Base-by-base conservation (phyloP, 1,140 invertebrate genomes). In the Drosophila nikananu region DNA sequence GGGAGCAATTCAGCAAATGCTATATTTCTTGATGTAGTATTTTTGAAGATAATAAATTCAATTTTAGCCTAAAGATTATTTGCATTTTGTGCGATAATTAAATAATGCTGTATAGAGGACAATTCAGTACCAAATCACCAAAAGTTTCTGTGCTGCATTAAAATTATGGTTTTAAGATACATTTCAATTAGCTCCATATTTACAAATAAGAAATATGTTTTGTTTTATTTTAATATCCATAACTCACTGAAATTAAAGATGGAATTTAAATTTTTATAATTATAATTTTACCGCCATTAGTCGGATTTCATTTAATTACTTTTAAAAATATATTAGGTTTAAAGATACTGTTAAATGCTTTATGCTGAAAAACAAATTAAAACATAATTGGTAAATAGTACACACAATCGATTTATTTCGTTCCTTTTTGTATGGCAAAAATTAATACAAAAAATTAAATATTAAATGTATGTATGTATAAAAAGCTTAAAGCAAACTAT, bases 391-490 rank as follows among this genome's bases (percentile, higher is more conserved):
- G 48, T 86, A 72, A 86, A 82, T 87, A 82, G 75, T 90, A 79
- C 81, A 81, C 75, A 90, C 86, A 79, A 72, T 81, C 70, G 75
- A 75, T 86, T 86, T 86, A 84, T 89, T 83, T 70, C 70, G 62
- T 90, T 90, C 66, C 66, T 90, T 90, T 91, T 84, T 83, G 75
- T 90, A 90, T 90, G 86, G 86, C 86, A 90, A 90, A 89, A 89
- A 90, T 91, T 60, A 89, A 86, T 84, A 89, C 81, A 89, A 89
- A 80, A 90, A 89, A 86, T 87, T 89, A 90, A 90, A 91, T 89
- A 86, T 89, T 89, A 86, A 68, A 78, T 70, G 61, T 80, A 86
- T 83, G 81, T 86, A 90, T 87, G 77, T 89, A 89, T 89, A 89
- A 89, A 89, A 89, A 89, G 86, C 86, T 89, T 90, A 90, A 81